Evolutionary conservation across 2,113 vertebrate genomes (phyloP).

Genomic region (Saccopteryx bilineata): DNA sequence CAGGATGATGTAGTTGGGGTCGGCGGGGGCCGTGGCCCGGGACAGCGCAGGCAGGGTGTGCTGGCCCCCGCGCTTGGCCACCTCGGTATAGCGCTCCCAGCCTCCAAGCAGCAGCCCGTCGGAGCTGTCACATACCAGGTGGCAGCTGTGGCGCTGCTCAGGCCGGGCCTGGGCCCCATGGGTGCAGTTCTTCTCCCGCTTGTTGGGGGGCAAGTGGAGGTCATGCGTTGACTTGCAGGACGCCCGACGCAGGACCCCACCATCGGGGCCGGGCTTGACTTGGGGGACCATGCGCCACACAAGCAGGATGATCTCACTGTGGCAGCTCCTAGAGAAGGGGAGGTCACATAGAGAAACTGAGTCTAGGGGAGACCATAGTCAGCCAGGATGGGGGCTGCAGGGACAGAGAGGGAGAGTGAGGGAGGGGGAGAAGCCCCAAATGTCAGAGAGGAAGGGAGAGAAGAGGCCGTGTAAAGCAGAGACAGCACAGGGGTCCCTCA

Average conservation of each 20-base stretch:
- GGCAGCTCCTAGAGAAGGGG: constrained; percentile 90
- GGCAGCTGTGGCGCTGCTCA: constrained; percentile 91
- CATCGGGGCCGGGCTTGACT: constrained; percentile 91
- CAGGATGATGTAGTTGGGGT: constrained; percentile 98
- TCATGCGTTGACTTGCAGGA: constrained; percentile 93
- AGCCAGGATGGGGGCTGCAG: not conserved
- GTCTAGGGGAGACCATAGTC: not conserved
- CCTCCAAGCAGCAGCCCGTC: constrained; percentile 87
- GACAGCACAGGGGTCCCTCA: not conserved
- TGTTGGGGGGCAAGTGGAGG: constrained; percentile 91
- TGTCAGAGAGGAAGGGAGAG: not conserved
- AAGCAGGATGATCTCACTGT: constrained; percentile 93
- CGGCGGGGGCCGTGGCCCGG: constrained; percentile 90
- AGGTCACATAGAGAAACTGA: constrained; percentile 24
- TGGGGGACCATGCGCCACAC: constrained; percentile 95
- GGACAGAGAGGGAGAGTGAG: not conserved
- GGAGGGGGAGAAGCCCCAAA: not conserved
- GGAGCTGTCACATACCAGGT: constrained; percentile 89
- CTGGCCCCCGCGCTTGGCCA: constrained; percentile 87
- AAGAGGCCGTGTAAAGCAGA: not conserved
- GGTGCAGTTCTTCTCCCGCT: constrained; percentile 90
- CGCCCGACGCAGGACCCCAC: constrained; percentile 90
- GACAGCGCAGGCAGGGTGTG: constrained; percentile 89
- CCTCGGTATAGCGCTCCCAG: constrained; percentile 91
- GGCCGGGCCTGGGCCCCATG: constrained; percentile 84